Percentiles rank a stretch among this genome's conserved stretches.
These are phyloP conservation scores for Oxyteleia sp. DNA, from an alignment of 2,888 invertebrate genomes.

Conservation along the genomic window DNA sequence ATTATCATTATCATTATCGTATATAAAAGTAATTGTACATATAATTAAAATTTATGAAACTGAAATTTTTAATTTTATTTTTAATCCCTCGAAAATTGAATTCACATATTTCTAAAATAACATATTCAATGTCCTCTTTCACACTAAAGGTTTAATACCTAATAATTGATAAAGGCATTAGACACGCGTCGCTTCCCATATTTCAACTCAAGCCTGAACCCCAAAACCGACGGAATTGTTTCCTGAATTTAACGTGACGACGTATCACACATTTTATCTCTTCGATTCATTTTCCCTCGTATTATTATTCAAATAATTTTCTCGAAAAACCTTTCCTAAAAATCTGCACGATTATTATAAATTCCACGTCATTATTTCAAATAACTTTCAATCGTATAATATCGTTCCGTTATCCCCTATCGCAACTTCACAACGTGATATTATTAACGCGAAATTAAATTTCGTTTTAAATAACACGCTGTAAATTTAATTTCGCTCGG, in stretches of 20 bases:
- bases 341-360: background rate
- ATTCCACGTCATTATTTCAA: background rate
- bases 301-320: no score
- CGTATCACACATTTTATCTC: constrained; percentile 16
- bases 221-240: constrained; percentile 47
- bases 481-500: constrained; percentile 10
- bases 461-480: background rate
- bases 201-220: constrained; percentile 40
- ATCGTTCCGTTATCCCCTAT: background rate
- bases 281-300: no score
- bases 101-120: no score
- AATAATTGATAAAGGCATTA: constrained; percentile 53
- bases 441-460: constrained; percentile 33
- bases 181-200: constrained; percentile 48
- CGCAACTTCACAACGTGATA: background rate
- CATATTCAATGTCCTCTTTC: constrained; percentile 43
- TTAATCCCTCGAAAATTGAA: no score
- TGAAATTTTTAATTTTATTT: no score
- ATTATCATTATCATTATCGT: no score
- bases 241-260: constrained; percentile 43
- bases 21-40: no score
- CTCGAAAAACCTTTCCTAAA: background rate
- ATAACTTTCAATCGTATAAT: no score
- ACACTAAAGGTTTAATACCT: constrained; percentile 23
- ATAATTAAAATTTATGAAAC: no score